Evolutionary conservation across 2,888 invertebrate species (phyloP).

Genomic region (Zygaena filipendulae): DNA sequence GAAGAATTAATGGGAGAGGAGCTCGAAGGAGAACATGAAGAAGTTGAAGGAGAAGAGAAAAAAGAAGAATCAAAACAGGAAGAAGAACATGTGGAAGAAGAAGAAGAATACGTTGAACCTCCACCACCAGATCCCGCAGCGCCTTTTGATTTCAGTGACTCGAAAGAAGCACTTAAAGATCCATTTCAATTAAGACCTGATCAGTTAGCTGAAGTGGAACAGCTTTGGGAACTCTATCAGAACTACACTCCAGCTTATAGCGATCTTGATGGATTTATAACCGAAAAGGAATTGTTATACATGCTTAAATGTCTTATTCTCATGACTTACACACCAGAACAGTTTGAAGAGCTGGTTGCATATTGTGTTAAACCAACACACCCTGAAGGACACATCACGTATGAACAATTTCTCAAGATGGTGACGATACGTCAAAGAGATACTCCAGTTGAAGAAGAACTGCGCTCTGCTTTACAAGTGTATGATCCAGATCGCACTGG

Average conservation of each 20-base stretch:
- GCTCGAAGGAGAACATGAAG: conserved; percentile 16
- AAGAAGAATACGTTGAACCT: conserved; percentile 34
- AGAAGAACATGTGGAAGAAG: conserved; percentile 33
- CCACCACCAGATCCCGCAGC: conserved; percentile 53
- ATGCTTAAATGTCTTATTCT: conserved; percentile 46
- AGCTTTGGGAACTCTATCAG: conserved; percentile 49
- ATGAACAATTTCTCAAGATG: conserved; percentile 49
- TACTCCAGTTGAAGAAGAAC: conserved; percentile 42
- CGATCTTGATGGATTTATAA: conserved; percentile 43
- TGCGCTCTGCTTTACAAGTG: conserved; percentile 39
- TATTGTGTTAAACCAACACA: conserved; percentile 47
- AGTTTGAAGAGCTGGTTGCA: conserved; percentile 41
- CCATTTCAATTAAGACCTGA: conserved; percentile 45
- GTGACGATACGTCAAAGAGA: conserved; percentile 46
- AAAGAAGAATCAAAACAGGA: conserved; percentile 20
- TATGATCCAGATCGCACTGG: conserved; percentile 39
- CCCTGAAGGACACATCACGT: conserved; percentile 44
- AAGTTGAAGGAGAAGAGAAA: conserved; percentile 18
- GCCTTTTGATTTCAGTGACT: conserved; percentile 44
- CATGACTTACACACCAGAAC: conserved; percentile 49
- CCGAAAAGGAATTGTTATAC: conserved; percentile 47
- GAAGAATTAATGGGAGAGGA: conserved; percentile 22
- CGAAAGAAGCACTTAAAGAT: conserved; percentile 40
- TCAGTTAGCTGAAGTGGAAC: conserved; percentile 48
- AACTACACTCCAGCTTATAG: conserved; percentile 51